Base-by-base conservation (phyloP, 2,797 vertebrate species). In the Silurus lanzhouensis region DNA sequence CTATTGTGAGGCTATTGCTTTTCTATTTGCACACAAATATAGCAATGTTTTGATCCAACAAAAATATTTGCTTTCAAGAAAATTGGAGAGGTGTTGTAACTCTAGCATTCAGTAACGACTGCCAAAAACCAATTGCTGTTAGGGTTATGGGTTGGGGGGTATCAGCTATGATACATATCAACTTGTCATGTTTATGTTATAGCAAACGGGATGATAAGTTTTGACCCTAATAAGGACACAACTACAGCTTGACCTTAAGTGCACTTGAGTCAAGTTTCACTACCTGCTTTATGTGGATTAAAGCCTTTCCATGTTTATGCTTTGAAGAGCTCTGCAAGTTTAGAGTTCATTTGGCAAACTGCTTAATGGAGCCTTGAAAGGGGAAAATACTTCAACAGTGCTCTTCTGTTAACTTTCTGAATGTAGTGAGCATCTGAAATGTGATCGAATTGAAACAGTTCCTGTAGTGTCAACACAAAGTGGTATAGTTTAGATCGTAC, bases 151-250 rank as follows among this genome's bases (percentile, higher is more conserved):
- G 89, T 91, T 91, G 89, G 86, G 87, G 92, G 92, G 91, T 92
- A 92, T 94, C 86, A 91, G 91, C 91, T 91, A 87, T 90, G 92
- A 93, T 93, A 89, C 89, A 88, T 91, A 94, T 93, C 92, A 91
- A 90, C 85, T 88, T 89, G 89, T 92, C 88, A 86, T 94, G 93
- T 95, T 95, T 94, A 92, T 92, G 94, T 94, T 95, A 92, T 94
- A 94, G 92, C 92, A 91, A 92, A 88, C 67, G 89, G 46, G 91
- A 94, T 92, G 91, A 93, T 92, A 83, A 86, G 57, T 90, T 90
- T 89, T 90, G 89, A 92, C 90, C 91, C 84, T 84, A 81, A 83
- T 92, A 89, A 88, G 88, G 89, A 86, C 85, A 83, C 64, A 83
- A 88, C 87, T 66, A 72, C 83, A 86, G 87, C 89, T 87, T 88